Evolutionary conservation across 2,113 vertebrate genomes (phyloP).

Genomic region (Hyperoodon ampullatus): DNA sequence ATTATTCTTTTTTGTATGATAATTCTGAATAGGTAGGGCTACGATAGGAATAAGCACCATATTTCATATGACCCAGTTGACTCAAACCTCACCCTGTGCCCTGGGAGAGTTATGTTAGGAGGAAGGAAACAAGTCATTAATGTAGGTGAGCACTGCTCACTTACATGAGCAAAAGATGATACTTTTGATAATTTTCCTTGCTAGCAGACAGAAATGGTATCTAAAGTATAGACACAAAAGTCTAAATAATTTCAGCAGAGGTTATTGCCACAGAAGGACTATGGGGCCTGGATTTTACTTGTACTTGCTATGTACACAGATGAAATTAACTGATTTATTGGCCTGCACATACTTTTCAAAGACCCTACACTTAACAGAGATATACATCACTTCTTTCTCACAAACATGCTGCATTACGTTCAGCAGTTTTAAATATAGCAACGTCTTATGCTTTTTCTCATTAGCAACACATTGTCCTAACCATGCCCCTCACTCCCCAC

Average conservation of each 20-base stretch:
- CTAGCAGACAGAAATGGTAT: not conserved
- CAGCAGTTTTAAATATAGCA: not conserved
- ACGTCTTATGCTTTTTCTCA: not conserved
- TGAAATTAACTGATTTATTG: not conserved
- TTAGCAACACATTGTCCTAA: not conserved
- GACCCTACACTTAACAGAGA: not conserved
- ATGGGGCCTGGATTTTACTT: not conserved
- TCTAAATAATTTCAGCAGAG: not conserved
- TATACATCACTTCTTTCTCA: not conserved
- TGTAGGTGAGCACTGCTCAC: not conserved
- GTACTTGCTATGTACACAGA: not conserved
- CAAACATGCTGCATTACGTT: not conserved
- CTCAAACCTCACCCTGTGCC: not conserved
- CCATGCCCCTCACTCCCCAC: not conserved
- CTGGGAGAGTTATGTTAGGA: not conserved
- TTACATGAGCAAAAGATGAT: not conserved
- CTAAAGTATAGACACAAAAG: not conserved
- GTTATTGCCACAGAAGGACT: not conserved
- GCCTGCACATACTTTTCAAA: not conserved
- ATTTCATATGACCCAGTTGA: not conserved
- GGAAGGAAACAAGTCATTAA: not conserved
- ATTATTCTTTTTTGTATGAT: not conserved
- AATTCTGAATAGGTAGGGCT: not conserved
- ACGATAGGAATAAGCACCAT: not conserved
- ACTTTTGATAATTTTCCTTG: not conserved